Conservation (phyloP, 1,140 invertebrate genomes). For the Campoletis sonorensis region DNA sequence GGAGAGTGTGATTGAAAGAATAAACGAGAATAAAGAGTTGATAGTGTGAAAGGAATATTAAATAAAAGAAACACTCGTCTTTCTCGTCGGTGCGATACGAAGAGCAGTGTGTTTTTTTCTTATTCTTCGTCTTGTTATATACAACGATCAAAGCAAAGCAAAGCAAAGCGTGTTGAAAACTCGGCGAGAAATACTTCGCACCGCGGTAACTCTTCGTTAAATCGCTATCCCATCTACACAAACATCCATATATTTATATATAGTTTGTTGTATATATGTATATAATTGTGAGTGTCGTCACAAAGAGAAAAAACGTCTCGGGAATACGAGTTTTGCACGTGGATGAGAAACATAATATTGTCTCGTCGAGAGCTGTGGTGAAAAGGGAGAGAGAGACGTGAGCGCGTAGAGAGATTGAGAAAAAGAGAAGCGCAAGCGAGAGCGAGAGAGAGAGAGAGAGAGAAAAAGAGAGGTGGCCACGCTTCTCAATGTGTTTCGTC, state of each 20-base stretch:
- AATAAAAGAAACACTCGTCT: too few relatives aligned
- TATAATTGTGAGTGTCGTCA: background rate
- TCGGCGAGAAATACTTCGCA: too few relatives aligned
- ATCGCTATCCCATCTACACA: background rate
- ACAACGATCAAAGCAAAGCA: too few relatives aligned
- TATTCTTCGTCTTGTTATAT: too few relatives aligned
- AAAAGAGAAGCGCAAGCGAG: conserved; percentile 52
- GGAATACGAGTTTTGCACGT: conserved; percentile 20
- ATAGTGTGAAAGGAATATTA: too few relatives aligned
- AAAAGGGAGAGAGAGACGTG: conserved; percentile 41
- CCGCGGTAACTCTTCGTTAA: too few relatives aligned
- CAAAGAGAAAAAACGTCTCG: background rate
- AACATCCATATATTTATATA: background rate
- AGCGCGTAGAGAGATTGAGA: conserved; percentile 42
- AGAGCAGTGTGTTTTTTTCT: too few relatives aligned
- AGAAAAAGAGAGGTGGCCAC: conserved; percentile 38
- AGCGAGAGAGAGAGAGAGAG: conserved; percentile 50
- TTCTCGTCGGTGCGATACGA: too few relatives aligned
- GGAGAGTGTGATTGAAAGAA: too few relatives aligned
- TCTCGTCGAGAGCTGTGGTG: conserved; percentile 21
- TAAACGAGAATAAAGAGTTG: too few relatives aligned
- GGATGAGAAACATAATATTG: conserved; percentile 31
- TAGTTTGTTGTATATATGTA: background rate
- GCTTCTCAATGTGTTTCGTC: conserved; percentile 21
- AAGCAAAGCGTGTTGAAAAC: too few relatives aligned